Evolutionary conservation across 2,888 invertebrate genomes (phyloP), one percentile per base, ranked within the genome.

Genomic region (Chalcis sispes): DNA sequence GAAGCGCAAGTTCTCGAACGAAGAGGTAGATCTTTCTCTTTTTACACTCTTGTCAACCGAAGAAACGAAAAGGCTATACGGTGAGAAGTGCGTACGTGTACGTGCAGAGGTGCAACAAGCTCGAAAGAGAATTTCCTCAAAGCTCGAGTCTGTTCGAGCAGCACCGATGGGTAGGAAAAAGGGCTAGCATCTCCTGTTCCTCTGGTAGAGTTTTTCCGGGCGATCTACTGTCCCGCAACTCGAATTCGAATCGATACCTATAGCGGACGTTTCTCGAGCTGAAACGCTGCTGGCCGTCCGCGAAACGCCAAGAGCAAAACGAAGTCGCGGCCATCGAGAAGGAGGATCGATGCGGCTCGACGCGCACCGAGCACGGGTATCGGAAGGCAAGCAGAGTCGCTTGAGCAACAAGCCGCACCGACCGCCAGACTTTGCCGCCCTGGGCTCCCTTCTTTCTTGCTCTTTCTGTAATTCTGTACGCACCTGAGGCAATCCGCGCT

Each of bases 131-230:
- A n/a, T n/a, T n/a, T n/a, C n/a, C n/a, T n/a, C n/a, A n/a, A n/a
- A n/a, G n/a, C n/a, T n/a, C n/a, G n/a, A n/a, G n/a, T n/a, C n/a
- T n/a, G n/a, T n/a, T n/a, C n/a, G n/a, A n/a, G n/a, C n/a, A n/a
- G n/a, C n/a, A n/a, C n/a, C n/a, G n/a, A n/a, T n/a, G n/a, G n/a
- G n/a, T n/a, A n/a, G n/a, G n/a, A n/a, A 4, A 36, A 4, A 4
- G 36, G 10, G 29, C 27, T n/a, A 56, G 29, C 25, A 25, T 8
- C 18, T 4, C 2, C 8, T 25, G 8, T 3, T 5, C 13, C n/a
- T 5, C 50, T n/a, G n/a, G n/a, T n/a, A n/a, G 10, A 65, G 23
- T 42, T 56, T 67, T 67, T 67, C 58, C 69, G 32, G 69, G 20
- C 69, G 58, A 69, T 69, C 69, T 48, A 56, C 46, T 48, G 20